Evolutionary conservation across 2,113 vertebrate genomes (phyloP).

Genomic region (Phrynocephalus versicolor): DNA sequence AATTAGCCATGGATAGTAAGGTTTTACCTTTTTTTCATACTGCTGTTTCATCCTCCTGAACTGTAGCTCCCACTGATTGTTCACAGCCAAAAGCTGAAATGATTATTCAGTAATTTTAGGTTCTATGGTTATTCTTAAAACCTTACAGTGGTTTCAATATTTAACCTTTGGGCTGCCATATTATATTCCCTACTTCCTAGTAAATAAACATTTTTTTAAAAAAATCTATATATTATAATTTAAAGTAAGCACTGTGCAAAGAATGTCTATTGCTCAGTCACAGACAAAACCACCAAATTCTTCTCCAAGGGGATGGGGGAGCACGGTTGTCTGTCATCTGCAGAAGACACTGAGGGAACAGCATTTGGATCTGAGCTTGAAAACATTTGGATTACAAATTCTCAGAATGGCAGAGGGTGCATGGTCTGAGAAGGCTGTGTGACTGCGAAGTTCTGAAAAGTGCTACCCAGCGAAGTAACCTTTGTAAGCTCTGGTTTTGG

Average conservation of each 20-base stretch:
- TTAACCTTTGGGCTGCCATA: background rate
- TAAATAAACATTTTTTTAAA: background rate
- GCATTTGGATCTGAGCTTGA: no score
- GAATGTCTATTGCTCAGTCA: background rate
- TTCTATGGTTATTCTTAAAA: background rate
- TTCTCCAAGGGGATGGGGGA: background rate
- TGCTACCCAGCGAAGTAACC: no score
- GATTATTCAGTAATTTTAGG: constrained; percentile 41
- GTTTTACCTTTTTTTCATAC: constrained; percentile 76
- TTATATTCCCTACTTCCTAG: background rate
- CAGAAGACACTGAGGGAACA: background rate
- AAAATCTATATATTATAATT: background rate
- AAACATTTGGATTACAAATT: no score
- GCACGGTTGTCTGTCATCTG: no score
- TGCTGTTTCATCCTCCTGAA: constrained; percentile 75
- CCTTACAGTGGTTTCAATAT: background rate
- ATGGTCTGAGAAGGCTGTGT: no score
- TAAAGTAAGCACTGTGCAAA: background rate
- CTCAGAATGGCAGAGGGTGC: no score
- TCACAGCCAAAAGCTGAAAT: constrained; percentile 80
- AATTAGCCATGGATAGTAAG: background rate
- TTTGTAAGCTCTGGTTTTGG: background rate
- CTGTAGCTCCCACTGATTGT: constrained; percentile 78
- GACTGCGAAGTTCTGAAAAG: no score
- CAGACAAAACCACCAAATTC: background rate